Percentiles rank a stretch among this genome's conserved stretches.
phyloP scores from a whole-genome alignment of 2,797 vertebrate species.

The Bryconaethiops microstoma region DNA sequence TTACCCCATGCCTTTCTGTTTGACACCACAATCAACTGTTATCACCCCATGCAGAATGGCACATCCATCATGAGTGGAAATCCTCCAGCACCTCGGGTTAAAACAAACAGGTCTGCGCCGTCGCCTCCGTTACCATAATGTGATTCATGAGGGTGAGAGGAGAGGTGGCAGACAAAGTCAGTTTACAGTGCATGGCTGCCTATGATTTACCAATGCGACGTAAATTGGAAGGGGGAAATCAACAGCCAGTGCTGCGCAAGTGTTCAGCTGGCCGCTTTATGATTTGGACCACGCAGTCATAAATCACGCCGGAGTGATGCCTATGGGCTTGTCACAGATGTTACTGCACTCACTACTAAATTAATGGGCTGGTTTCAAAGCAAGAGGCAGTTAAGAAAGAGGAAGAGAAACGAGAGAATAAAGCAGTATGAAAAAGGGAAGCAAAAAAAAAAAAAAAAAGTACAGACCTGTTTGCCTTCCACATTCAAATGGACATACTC shows the following conservation, averaged over 20 bases:
- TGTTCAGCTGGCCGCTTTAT: slow-evolving; percentile 56
- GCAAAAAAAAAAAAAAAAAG: slow-evolving; percentile 10
- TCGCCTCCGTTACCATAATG: slow-evolving; percentile 41
- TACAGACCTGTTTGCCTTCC: slow-evolving; percentile 15
- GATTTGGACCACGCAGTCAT: slow-evolving; percentile 59
- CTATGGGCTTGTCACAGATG: slow-evolving; percentile 59
- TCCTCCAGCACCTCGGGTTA: slow-evolving; percentile 39
- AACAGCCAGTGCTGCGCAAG: slow-evolving; percentile 43
- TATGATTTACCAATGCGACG: slow-evolving; percentile 53
- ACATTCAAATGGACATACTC: not conserved
- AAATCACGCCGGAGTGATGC: slow-evolving; percentile 60
- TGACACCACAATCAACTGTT: slow-evolving; percentile 57
- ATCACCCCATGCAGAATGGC: slow-evolving; percentile 47
- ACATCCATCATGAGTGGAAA: slow-evolving; percentile 51
- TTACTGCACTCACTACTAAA: slow-evolving; percentile 57
- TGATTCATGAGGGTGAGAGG: slow-evolving; percentile 48
- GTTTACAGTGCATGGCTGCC: slow-evolving; percentile 49
- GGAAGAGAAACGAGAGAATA: slow-evolving; percentile 34
- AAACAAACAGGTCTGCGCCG: slow-evolving; percentile 51
- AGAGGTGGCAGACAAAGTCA: slow-evolving; percentile 45
- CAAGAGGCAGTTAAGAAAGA: slow-evolving; percentile 44
- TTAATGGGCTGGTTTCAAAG: slow-evolving; percentile 60
- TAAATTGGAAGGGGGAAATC: slow-evolving; percentile 57
- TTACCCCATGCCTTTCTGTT: slow-evolving; percentile 47
- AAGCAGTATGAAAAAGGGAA: slow-evolving; percentile 18